Conservation (phyloP, 2,888 invertebrate species). For the Zaprionus lineosus region DNA sequence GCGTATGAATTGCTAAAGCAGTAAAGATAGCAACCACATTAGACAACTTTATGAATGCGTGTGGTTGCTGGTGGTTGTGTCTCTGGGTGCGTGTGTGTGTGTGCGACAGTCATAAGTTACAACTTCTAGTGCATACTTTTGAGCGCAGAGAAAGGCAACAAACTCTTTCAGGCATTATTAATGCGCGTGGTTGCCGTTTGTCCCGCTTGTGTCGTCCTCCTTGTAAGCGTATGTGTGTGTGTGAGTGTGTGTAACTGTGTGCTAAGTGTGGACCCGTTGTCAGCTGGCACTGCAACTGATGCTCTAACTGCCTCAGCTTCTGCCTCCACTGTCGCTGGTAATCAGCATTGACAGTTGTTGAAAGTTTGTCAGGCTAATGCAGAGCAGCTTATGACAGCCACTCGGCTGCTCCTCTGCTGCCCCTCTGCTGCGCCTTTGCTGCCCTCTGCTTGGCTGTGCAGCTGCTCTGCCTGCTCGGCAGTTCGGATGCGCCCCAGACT, state of each 20-base stretch:
- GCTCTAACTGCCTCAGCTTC: conserved; percentile 1
- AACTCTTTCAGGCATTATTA: conserved; percentile 64
- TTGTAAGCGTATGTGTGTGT: neutral
- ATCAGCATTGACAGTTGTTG: conserved; percentile 70
- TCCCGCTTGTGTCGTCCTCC: conserved; percentile 2
- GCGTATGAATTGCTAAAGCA: conserved; percentile 60
- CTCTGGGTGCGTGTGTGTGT: neutral
- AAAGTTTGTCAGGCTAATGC: conserved; percentile 56
- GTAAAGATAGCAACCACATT: conserved; percentile 63
- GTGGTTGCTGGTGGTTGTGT: conserved; percentile 5
- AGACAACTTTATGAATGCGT: conserved; percentile 49
- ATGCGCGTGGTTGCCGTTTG: conserved; percentile 55
- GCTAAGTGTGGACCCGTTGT: conserved; percentile 21
- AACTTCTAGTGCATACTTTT: conserved; percentile 60
- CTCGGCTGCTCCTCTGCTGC: neutral
- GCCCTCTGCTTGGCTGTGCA: conserved; percentile 1
- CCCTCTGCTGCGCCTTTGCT: neutral
- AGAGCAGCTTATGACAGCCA: conserved; percentile 40
- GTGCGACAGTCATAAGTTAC: conserved; percentile 50
- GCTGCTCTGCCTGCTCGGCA: conserved; percentile 4
- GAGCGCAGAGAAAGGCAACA: conserved; percentile 37
- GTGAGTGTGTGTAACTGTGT: conserved; percentile 2
- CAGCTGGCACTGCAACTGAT: conserved; percentile 18
- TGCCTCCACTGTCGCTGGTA: conserved; percentile 27
- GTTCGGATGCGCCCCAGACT: neutral